Base-by-base conservation (phyloP, 2,113 vertebrate species). In the Poeciliopsis turrubarensis region DNA sequence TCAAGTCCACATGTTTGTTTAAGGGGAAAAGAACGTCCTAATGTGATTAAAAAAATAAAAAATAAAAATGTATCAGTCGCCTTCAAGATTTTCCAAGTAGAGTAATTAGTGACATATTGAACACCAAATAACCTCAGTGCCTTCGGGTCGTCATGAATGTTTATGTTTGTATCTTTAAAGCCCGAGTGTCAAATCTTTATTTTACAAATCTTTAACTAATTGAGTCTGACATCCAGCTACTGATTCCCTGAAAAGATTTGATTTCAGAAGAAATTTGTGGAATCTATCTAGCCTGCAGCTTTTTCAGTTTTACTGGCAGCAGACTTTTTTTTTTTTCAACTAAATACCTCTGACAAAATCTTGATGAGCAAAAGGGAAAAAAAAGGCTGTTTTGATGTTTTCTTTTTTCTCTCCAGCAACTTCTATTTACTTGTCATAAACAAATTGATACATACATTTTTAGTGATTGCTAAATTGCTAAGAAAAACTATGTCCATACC, bases 1-100 rank as follows among this genome's bases (percentile, higher is more conserved):
- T 34, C 72, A 73, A 64, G 60, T 72, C 27, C 29, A 32, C 27
- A 39, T 70, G 54, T 61, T 26, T 27, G 32, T 22, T 69, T 10
- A 10, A 10, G 22, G 5, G n/a, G 7, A 19, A n/a, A 37, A 34
- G 26, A 32, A 26, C 27, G 31, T 39, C n/a, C 51, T 54, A 54
- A 54, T 26, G 32, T 29, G 22, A 31, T 31, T 3, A 31, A 31
- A 31, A 4, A 31, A 31, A 31, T 4, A 31, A 31, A 31, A 5
- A 31, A 25, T 1, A 31, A 12, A 29, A 31, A 3, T 65, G 32
- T 37, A n/a, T n/a, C 39, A 2, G 27, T 29, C 15, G 26, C 30
- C 4, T 62, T 15, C 27, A 62, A 6, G 19, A 27, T 30, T 27
- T 29, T 17, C 29, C 60, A 34, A 34, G 22, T n/a, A n/a, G 29